These are phyloP conservation scores for Drosophila hamatofila DNA, from an alignment of 2,888 invertebrate species.

Conservation along the genomic window DNA sequence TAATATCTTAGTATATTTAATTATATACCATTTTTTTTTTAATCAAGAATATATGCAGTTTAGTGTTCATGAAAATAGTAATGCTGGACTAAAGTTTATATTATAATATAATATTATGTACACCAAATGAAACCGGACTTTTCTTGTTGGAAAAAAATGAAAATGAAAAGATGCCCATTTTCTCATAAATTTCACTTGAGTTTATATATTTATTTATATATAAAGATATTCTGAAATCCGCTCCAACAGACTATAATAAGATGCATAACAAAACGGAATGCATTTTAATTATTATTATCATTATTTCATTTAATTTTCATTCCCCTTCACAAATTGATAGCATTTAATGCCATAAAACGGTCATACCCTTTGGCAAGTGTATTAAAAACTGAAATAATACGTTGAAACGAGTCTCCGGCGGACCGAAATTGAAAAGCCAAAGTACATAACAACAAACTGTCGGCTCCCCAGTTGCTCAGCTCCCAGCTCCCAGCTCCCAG, in stretches of 20 bases:
- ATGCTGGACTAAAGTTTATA: no score
- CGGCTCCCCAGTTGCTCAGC: slow-evolving; percentile 22
- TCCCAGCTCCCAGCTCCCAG: slow-evolving; percentile 1
- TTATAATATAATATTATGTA: no score
- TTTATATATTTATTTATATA: no score
- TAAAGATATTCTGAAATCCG: neutral
- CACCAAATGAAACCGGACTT: no score
- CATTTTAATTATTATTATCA: neutral
- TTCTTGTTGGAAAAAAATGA: no score
- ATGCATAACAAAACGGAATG: neutral
- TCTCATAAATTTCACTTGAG: no score
- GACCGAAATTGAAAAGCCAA: slow-evolving; percentile 77
- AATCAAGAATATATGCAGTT: no score
- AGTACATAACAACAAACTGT: slow-evolving; percentile 80
- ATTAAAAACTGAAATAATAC: slow-evolving; percentile 49
- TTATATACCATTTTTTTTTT: no score
- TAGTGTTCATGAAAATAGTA: no score
- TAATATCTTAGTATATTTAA: no score
- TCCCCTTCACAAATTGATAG: neutral
- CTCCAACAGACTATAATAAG: neutral
- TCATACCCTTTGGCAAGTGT: neutral
- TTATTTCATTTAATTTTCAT: neutral
- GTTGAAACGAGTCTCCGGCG: slow-evolving; percentile 63
- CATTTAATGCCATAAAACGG: neutral
- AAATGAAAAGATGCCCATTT: no score